Conservation (phyloP, 2,888 invertebrate species). For the Chydorus sphaericus region DNA sequence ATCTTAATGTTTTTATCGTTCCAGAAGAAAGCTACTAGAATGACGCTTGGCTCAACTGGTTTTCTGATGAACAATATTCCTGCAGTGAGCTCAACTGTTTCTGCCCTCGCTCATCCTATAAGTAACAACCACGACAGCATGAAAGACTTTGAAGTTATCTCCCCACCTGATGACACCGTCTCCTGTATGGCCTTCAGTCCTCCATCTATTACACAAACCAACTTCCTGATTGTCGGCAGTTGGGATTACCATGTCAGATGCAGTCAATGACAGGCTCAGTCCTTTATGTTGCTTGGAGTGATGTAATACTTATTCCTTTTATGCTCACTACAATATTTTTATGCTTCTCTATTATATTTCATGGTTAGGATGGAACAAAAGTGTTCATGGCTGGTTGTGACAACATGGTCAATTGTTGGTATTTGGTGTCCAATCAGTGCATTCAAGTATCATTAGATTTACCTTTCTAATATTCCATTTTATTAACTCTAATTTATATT, state of each 20-base stretch:
- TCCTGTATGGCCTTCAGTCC: slow-evolving; percentile 91
- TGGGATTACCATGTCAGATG: slow-evolving; percentile 88
- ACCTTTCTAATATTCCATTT: background rate
- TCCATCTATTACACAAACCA: slow-evolving; percentile 64
- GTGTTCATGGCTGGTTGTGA: slow-evolving; percentile 85
- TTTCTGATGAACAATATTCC: too few species aligned
- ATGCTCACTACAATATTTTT: background rate
- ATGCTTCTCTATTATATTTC: background rate
- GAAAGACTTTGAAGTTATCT: slow-evolving; percentile 80
- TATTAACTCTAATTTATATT: slow-evolving; percentile 19
- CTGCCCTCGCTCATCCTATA: too few species aligned
- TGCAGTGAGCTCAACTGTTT: too few species aligned
- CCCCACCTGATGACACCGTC: slow-evolving; percentile 92
- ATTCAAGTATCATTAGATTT: slow-evolving; percentile 42
- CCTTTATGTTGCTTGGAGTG: slow-evolving; percentile 94
- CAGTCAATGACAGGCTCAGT: slow-evolving; percentile 90
- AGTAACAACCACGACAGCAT: slow-evolving; percentile 59
- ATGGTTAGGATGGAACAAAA: slow-evolving; percentile 58
- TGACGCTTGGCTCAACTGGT: too few species aligned
- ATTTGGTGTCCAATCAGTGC: slow-evolving; percentile 73
- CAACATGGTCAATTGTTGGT: slow-evolving; percentile 88
- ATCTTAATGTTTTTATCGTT: too few species aligned
- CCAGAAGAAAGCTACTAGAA: too few species aligned
- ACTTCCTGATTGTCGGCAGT: slow-evolving; percentile 82
- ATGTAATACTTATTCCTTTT: slow-evolving; percentile 44